Conservation (phyloP, 2,113 vertebrate species). For the Edolisoma coerulescens region DNA sequence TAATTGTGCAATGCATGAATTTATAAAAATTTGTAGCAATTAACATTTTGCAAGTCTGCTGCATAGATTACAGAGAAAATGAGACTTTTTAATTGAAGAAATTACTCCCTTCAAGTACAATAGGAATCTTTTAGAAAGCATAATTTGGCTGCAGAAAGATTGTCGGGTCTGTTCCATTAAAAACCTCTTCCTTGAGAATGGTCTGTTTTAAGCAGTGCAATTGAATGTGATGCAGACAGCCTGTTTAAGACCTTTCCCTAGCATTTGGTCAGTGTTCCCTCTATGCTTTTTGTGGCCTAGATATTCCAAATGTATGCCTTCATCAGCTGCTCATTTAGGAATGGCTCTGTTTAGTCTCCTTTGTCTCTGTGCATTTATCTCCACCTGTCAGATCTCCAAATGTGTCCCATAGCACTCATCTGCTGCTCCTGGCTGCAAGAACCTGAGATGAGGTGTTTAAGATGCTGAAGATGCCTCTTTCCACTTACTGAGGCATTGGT, state of each 20-base stretch:
- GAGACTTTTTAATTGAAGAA: conserved; percentile 24
- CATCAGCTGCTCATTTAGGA: not conserved
- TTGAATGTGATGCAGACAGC: not conserved
- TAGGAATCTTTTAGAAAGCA: not conserved
- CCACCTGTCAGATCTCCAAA: not conserved
- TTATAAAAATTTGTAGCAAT: not conserved
- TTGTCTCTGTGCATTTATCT: not conserved
- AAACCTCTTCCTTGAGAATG: not conserved
- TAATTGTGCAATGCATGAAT: not conserved
- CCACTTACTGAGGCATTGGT: not conserved
- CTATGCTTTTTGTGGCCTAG: not conserved
- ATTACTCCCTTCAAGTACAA: not conserved
- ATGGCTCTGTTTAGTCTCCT: not conserved
- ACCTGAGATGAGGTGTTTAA: not conserved
- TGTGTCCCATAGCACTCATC: not conserved
- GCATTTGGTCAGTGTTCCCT: not conserved
- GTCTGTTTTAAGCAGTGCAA: not conserved
- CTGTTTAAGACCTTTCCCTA: not conserved
- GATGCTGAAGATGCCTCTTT: not conserved
- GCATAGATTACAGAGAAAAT: conserved; percentile 22
- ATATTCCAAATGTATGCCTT: not conserved
- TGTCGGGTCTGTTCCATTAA: not conserved
- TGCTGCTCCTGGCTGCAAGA: not conserved
- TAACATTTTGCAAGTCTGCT: not conserved
- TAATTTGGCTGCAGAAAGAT: not conserved